Evolutionary conservation across 1,140 invertebrate species (phyloP).

Genomic region (Hydropsyche tenuis): DNA sequence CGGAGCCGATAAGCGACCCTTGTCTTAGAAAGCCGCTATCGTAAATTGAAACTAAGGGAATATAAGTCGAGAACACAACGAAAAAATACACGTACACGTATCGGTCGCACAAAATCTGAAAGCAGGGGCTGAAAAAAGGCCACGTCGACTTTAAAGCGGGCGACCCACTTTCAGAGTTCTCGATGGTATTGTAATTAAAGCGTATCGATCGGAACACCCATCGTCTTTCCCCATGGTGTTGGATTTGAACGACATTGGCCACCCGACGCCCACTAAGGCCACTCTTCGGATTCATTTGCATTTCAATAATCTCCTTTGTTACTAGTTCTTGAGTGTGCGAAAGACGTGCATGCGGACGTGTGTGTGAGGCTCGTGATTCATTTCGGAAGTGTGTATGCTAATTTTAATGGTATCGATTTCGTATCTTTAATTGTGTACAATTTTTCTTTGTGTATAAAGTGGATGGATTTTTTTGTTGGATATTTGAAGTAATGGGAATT

Average conservation of each 20-base stretch:
- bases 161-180: slow-evolving; percentile 32
- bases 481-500: too few species aligned
- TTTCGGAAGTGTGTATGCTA: background rate
- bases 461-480: too few species aligned
- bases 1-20: slow-evolving; percentile 37
- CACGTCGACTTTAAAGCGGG: slow-evolving; percentile 11
- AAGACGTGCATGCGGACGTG: slow-evolving; percentile 9
- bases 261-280: background rate
- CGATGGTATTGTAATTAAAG: slow-evolving; percentile 35
- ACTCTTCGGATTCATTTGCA: slow-evolving; percentile 31
- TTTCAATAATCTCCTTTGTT: slow-evolving; percentile 38
- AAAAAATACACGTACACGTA: slow-evolving; percentile 14
- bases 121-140: background rate
- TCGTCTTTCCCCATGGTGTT: background rate
- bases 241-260: too few species aligned
- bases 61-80: slow-evolving; percentile 34
- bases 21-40: slow-evolving; percentile 37
- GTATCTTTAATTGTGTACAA: background rate
- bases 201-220: slow-evolving; percentile 26
- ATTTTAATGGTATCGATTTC: too few species aligned
- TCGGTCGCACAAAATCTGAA: background rate
- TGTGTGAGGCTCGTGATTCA: too few species aligned
- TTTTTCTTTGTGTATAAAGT: too few species aligned
- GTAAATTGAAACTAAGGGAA: slow-evolving; percentile 41
- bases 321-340: slow-evolving; percentile 15